Conservation (phyloP, 2,888 invertebrate genomes). For the Didymodactylos carnosus region DNA sequence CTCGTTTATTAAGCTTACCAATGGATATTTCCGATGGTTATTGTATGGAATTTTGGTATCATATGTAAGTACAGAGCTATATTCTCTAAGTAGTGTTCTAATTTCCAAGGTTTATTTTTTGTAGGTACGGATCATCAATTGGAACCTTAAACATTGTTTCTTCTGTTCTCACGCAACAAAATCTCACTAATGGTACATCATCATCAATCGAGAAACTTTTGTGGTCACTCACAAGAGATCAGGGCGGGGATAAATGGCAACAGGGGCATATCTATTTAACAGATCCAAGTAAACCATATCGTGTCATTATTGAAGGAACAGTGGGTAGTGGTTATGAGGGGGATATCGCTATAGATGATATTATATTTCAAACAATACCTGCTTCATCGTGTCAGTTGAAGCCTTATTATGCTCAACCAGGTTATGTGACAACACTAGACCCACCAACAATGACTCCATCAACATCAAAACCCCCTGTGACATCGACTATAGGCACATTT, state of each 20-base stretch:
- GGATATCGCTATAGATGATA: conserved; percentile 30
- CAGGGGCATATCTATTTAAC: conserved; percentile 20
- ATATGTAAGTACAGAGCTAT: no score
- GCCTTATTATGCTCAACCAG: neutral
- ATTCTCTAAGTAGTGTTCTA: no score
- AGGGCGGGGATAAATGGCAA: conserved; percentile 25
- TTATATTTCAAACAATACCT: conserved; percentile 22
- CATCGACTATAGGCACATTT: neutral
- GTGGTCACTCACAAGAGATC: no score
- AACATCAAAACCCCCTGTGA: conserved; percentile 1
- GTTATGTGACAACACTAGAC: neutral
- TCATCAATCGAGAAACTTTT: no score
- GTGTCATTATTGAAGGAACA: conserved; percentile 12
- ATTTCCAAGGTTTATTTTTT: no score
- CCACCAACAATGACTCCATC: neutral
- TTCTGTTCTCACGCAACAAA: no score
- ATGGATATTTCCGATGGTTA: conserved; percentile 1
- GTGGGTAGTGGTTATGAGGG: neutral
- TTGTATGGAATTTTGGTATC: conserved; percentile 17
- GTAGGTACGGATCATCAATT: no score
- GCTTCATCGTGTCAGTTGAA: conserved; percentile 18
- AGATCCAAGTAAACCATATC: conserved; percentile 14
- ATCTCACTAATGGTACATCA: no score
- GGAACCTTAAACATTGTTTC: no score
- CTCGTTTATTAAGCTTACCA: conserved; percentile 36